phyloP scores from a whole-genome alignment of 2,113 vertebrate species.

The Phylloscopus trochilus region DNA sequence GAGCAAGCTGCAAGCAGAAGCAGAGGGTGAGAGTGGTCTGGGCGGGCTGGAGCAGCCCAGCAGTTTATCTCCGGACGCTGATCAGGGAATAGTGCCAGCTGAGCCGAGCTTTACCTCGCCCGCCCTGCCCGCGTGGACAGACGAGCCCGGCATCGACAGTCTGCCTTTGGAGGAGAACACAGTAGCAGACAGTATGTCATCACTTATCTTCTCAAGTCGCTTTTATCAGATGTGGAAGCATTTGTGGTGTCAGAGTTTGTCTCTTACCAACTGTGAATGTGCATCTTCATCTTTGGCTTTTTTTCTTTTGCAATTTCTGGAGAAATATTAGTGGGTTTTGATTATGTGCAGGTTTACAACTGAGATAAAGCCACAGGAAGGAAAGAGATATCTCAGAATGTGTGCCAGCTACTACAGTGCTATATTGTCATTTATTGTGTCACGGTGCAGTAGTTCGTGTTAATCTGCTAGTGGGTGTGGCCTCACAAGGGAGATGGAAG shows the following conservation, averaged over 20 bases:
- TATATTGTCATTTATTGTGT: neutral
- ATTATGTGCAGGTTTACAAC: neutral
- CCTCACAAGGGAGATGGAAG: neutral
- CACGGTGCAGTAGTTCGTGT: neutral
- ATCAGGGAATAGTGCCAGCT: slow-evolving; percentile 57
- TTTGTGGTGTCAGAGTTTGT: slow-evolving; percentile 1
- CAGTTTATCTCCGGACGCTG: slow-evolving; percentile 63
- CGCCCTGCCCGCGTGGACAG: slow-evolving; percentile 77
- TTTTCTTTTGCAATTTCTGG: neutral
- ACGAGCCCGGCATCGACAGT: slow-evolving; percentile 89
- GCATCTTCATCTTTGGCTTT: neutral
- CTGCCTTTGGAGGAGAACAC: slow-evolving; percentile 90
- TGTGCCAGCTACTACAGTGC: neutral
- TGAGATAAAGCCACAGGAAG: neutral
- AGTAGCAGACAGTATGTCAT: slow-evolving; percentile 84
- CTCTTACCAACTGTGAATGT: neutral
- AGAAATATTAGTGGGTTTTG: neutral
- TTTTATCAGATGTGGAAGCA: neutral
- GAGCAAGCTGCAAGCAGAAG: slow-evolving; percentile 64
- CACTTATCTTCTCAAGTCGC: neutral
- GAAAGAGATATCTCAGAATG: neutral
- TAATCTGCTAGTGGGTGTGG: neutral
- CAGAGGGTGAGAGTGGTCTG: slow-evolving; percentile 66
- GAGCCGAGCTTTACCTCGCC: slow-evolving; percentile 68
- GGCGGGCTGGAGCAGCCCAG: slow-evolving; percentile 71